Evolutionary conservation across 2,113 vertebrate genomes (phyloP), one percentile per base, ranked within the genome.

Genomic region (Anolis sagrei): DNA sequence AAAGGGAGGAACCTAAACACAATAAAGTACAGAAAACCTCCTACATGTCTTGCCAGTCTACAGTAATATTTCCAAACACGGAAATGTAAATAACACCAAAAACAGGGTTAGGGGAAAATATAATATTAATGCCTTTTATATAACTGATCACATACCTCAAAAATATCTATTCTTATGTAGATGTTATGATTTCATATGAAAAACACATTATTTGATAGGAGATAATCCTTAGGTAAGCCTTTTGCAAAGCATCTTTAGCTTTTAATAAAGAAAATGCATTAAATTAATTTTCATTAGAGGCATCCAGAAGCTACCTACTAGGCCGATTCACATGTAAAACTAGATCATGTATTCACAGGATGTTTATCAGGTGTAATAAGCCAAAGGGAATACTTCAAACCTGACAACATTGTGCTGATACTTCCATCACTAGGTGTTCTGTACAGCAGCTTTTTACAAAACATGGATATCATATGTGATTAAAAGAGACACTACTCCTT

Each of bases 11-110:
- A 90, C 79, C 80, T 77, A 83, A 80, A 25, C 34, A 73, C 21
- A 34, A 25, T 58, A 61, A 91, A 90, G 76, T 29, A 64, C 68
- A 86, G 61, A 88, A 51, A 90, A 87, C 29, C 16, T 48, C 34
- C 0, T 86, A 76, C 49, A 79, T 91, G 34, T 70, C 89, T 78
- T 76, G 84, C 79, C 78, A 76, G 81, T 49, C 85, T 80, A 88
- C 69, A 81, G 73, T 48, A 79, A 58, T 70, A 69, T 5, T 21
- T 81, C 18, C 58, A 36, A 68, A 76, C 64, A 83, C 83, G 48
- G 61, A 83, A 90, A 91, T 0, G 58, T 75, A 88, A 91, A 68
- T 48, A 81, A 68, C 29, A 36, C 23, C 39, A 36, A 48, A 80
- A 68, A 25, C 5, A 79, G 10, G 29, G 48, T 58, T 32, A 88